Evolutionary conservation across 2,797 vertebrate species (phyloP), one percentile per base, ranked within the genome.

Genomic region (Acanthurus leucopareius): DNA sequence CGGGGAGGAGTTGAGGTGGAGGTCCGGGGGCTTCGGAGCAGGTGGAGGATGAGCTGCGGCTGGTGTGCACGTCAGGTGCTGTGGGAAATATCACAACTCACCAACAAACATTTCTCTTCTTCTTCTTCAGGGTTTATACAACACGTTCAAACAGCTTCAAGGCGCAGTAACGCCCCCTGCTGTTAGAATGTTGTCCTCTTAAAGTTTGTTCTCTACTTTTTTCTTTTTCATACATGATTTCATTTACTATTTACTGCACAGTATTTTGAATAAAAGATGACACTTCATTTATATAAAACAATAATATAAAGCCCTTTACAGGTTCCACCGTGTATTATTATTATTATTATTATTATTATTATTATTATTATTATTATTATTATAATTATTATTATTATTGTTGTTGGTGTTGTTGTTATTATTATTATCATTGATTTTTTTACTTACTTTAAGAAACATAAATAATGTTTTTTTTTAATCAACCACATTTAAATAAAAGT

Each of bases 81-180:
- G 64, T 76, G 35, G 71, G 77, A 76, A 84, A 54, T 66, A 40
- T 51, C 48, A 70, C 7, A 32, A 65, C 49, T 15, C 10, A 35
- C 16, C 54, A 22, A 7, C 10, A 0, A 5, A 2, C 25, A 2
- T 7, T 17, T 7, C 4, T 35, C 32, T 19, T 73, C 32, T 15
- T n/a, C 61, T 61, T 56, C 1, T 32, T 5, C 11, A 28, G 42
- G 45, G n/a, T 48, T 72, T 40, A 11, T n/a, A 0, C 1, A 9
- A 16, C 15, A 28, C 2, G 57, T 16, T 62, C 13, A 4, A 10
- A 0, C 5, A 13, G 22, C 61, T 59, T 4, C 0, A 7, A 3
- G 35, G 61, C 0, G 16, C 51, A 32, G 16, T 47, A 83, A 1
- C 61, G 62, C 82, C 89, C 20, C 79, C 86, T 87, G 68, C 9